Base-by-base conservation (phyloP, 2,888 invertebrate genomes). In the Ennomos quercinarius region DNA sequence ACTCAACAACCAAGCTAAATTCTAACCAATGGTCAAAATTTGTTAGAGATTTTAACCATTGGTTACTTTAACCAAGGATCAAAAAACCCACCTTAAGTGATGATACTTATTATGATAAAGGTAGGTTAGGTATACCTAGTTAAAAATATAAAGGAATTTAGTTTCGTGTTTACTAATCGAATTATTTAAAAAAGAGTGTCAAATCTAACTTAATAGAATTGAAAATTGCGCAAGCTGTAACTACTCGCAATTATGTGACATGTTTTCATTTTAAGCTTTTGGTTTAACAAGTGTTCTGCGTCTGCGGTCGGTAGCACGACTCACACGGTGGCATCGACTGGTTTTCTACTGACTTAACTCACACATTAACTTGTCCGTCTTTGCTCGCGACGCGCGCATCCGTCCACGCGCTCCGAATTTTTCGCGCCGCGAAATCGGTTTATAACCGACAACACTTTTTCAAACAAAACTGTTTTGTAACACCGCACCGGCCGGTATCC, bases 371-470 rank as follows among this genome's bases (percentile, higher is more conserved):
- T 80, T 75, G 77, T 67, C 65, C 80, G 84, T 68, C 80, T 71
- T 67, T 66, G 83, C 87, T 86, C 87, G 89, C 89, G 89, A 86
- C 89, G 89, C 89, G 81, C 89, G 89, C 83, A 77, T 83, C 78
- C 76, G 74, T 64, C 53, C 66, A 78, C 83, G 84, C 87, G 86
- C 80, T 79, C 78, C 67, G 77, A 78, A 82, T 75, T 73, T 81
- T 86, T 84, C 86, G 84, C 87, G 84, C 74, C 83, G 85, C 83
- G 80, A 83, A 83, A 74, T 81, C 69, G 65, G 68, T 74, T 74
- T 74, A 72, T 68, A 74, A 74, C 35, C 61, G 62, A 53, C 51
- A 44, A 57, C 44, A 58, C 60, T 59, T 63, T 65, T 64, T 60
- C 58, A 55, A 63, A 63, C 53, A 61, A 73, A 55, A 65, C 68